These are phyloP conservation scores for Gymnogyps californianus DNA, from an alignment of 2,113 vertebrate genomes.

Conservation along the genomic window DNA sequence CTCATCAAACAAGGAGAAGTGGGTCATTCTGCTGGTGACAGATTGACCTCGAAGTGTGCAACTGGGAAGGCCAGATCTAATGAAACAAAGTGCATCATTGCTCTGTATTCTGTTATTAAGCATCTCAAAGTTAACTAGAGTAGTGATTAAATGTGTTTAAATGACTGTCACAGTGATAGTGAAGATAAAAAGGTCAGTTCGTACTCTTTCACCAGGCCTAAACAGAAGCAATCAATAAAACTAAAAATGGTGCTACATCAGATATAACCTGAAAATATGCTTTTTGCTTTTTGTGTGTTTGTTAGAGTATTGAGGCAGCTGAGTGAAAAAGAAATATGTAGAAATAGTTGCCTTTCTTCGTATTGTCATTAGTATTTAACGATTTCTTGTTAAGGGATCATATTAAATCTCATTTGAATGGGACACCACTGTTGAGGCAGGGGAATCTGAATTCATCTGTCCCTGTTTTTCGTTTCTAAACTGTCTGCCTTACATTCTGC, in stretches of 20 bases:
- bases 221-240: neutral
- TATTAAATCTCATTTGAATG: neutral
- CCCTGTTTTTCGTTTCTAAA: neutral
- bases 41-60: neutral
- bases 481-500: neutral
- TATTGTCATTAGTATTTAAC: neutral
- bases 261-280: neutral
- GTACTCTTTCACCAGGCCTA: neutral
- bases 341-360: neutral
- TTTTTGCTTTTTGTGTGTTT: neutral
- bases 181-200: neutral
- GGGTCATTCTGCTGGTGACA: neutral
- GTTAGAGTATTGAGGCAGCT: neutral
- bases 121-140: neutral
- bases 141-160: constrained; percentile 9
- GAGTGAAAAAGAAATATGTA: neutral
- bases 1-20: neutral
- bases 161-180: neutral
- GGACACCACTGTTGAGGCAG: neutral
- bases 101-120: neutral
- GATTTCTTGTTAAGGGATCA: neutral
- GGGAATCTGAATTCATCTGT: neutral
- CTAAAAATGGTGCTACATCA: neutral
- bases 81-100: neutral
- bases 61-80: neutral